phyloP scores from a whole-genome alignment of 2,888 invertebrate species.

The Drosophila koepferae region DNA sequence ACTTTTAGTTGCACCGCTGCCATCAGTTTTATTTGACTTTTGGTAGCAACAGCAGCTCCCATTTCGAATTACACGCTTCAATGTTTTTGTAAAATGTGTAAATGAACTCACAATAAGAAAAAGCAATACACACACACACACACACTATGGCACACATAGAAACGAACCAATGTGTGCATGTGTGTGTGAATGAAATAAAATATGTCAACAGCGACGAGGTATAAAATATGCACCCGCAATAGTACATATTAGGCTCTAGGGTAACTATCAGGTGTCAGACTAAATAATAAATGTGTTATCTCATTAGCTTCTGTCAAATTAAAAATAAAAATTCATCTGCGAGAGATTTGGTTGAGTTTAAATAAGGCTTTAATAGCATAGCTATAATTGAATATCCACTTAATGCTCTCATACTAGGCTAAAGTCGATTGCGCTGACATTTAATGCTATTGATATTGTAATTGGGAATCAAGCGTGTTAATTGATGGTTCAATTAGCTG shows the following conservation, averaged over 20 bases:
- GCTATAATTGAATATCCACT: constrained; percentile 60
- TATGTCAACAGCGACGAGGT: constrained; percentile 67
- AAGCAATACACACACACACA: constrained; percentile 20
- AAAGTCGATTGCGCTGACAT: constrained; percentile 23
- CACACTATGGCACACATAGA: constrained; percentile 8
- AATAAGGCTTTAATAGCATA: constrained; percentile 56
- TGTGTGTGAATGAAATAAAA: constrained; percentile 27
- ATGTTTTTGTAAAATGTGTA: constrained; percentile 78
- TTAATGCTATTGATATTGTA: constrained; percentile 41
- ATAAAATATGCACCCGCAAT: constrained; percentile 73
- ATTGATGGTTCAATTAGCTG: constrained; percentile 68
- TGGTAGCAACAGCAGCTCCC: constrained; percentile 34
- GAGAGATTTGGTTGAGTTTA: constrained; percentile 35
- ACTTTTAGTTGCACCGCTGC: constrained; percentile 41
- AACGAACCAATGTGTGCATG: not conserved
- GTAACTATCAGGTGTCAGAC: constrained; percentile 66
- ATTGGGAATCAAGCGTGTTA: constrained; percentile 60
- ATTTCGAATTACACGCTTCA: constrained; percentile 73
- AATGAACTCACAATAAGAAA: constrained; percentile 72
- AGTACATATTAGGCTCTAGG: constrained; percentile 26
- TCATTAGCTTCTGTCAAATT: constrained; percentile 46
- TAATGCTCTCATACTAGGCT: constrained; percentile 59
- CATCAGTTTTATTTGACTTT: constrained; percentile 50
- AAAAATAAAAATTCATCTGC: constrained; percentile 1
- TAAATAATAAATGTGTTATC: constrained; percentile 76